These are phyloP conservation scores for Rhyacophila brunnea DNA, from an alignment of 1,140 invertebrate genomes.

Conservation along the genomic window DNA sequence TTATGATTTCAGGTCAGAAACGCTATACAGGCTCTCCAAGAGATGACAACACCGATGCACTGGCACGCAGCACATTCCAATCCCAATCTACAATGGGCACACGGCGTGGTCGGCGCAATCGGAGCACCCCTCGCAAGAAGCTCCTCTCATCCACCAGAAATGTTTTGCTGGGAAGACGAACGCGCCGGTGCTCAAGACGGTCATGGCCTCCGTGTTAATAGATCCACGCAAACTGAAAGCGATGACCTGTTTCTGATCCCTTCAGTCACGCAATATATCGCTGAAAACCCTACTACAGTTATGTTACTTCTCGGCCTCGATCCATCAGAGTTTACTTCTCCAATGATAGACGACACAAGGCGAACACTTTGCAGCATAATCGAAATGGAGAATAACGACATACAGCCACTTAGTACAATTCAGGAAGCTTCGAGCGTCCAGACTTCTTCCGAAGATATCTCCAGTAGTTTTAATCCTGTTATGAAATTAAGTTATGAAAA, in stretches of 20 bases:
- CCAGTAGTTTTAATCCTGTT: constrained; percentile 24
- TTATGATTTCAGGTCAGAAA: constrained; percentile 67
- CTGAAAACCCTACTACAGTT: constrained; percentile 53
- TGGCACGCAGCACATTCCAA: constrained; percentile 68
- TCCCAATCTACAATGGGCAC: constrained; percentile 61
- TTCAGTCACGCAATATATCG: constrained; percentile 51
- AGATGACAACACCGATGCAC: constrained; percentile 67
- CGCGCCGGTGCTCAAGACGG: constrained; percentile 12
- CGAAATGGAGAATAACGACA: constrained; percentile 23
- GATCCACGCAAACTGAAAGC: constrained; percentile 49
- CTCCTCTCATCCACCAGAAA: constrained; percentile 79
- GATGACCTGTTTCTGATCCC: constrained; percentile 44
- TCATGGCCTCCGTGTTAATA: constrained; percentile 38
- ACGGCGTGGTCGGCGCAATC: constrained; percentile 39
- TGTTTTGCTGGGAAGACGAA: constrained; percentile 68
- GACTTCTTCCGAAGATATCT: constrained; percentile 30
- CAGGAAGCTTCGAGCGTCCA: constrained; percentile 33
- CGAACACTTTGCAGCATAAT: constrained; percentile 27
- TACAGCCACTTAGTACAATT: constrained; percentile 31
- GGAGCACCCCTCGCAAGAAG: constrained; percentile 63
- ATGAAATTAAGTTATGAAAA: constrained; percentile 30
- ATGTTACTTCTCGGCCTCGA: constrained; percentile 52
- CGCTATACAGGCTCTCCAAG: constrained; percentile 78
- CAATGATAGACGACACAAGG: constrained; percentile 20
- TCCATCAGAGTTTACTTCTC: constrained; percentile 34